A percentile compares a stretch with the other conserved stretches of the same genome.
These are phyloP conservation scores for Acleris literana DNA, from an alignment of 2,888 invertebrate species.

Conservation along the genomic window DNA sequence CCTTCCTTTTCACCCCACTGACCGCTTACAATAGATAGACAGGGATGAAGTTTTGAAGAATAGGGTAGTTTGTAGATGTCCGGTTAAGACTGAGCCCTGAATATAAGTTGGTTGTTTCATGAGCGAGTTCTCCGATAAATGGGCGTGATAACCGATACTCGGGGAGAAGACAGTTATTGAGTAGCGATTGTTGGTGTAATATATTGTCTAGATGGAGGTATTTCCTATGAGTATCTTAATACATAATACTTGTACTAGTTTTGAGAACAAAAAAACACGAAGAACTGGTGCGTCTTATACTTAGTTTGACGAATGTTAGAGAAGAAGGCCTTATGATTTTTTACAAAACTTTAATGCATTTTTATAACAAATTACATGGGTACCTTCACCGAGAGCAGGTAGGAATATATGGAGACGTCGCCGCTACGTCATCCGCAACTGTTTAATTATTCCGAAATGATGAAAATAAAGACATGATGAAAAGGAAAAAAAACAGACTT, in stretches of 20 bases:
- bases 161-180: conserved; percentile 11
- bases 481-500: no score
- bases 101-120: background rate
- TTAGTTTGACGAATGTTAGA: no score
- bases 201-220: conserved; percentile 16
- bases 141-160: conserved; percentile 4
- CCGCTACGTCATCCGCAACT: no score
- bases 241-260: background rate
- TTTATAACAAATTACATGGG: no score
- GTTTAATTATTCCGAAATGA: no score
- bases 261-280: no score
- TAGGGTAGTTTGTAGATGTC: conserved; percentile 21
- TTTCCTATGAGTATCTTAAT: background rate
- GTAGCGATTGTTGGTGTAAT: conserved; percentile 29
- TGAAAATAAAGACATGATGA: no score
- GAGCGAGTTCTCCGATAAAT: conserved; percentile 13
- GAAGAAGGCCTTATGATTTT: no score
- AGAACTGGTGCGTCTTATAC: no score
- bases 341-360: no score
- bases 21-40: background rate
- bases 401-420: no score
- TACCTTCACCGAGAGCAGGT: no score
- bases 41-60: conserved; percentile 27
- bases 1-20: conserved; percentile 10
- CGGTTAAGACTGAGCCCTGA: background rate